Evolutionary conservation across 2,888 invertebrate species (phyloP).

Genomic region (Harpagoxenus sublaevis): DNA sequence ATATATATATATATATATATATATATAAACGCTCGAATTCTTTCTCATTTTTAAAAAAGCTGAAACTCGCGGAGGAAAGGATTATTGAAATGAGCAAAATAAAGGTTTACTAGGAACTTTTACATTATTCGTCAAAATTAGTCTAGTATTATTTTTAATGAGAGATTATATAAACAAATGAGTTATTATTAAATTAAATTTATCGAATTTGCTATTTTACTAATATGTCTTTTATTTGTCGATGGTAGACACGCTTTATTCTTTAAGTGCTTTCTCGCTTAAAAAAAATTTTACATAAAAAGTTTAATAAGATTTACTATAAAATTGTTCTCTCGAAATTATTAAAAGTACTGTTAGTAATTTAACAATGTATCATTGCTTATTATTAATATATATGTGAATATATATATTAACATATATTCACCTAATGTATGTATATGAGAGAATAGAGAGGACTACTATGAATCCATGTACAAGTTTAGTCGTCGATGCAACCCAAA

Average conservation of each 20-base stretch:
- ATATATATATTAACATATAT: neutral
- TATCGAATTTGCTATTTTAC: neutral
- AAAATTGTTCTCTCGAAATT: no score
- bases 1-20: no score
- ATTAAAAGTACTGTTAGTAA: no score
- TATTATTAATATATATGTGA: no score
- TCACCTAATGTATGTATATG: neutral
- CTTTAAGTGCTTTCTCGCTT: neutral
- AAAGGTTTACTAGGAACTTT: neutral
- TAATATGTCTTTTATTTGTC: neutral
- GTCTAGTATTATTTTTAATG: neutral
- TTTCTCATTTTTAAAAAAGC: constrained; percentile 4
- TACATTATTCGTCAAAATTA: neutral
- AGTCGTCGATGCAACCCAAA: neutral
- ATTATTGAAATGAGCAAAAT: neutral
- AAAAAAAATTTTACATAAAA: no score
- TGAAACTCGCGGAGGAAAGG: neutral
- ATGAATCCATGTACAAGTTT: neutral
- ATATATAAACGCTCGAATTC: neutral
- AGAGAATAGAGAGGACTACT: neutral
- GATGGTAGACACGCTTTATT: neutral
- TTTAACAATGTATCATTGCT: no score
- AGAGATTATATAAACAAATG: neutral
- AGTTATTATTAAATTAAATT: constrained; percentile 3
- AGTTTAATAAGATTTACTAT: no score